phyloP scores from a whole-genome alignment of 2,113 vertebrate genomes.

The Eptatretus burgeri region DNA sequence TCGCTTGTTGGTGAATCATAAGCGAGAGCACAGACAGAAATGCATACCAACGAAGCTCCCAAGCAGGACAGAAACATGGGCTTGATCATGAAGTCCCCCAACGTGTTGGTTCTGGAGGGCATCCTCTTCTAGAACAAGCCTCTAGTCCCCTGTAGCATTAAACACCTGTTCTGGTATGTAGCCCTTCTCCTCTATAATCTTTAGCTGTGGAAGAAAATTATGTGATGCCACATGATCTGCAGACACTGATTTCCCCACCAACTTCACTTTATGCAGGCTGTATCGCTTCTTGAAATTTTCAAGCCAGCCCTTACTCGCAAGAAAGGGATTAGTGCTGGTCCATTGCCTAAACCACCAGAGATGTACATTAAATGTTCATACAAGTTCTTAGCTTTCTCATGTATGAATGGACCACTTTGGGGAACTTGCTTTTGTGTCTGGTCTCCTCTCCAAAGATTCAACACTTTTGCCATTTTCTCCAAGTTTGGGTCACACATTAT shows the following conservation, averaged over 20 bases:
- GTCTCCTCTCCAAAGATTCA: background rate
- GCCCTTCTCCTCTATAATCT: constrained; percentile 4
- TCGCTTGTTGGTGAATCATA: too few species aligned
- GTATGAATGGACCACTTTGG: background rate
- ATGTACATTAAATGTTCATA: background rate
- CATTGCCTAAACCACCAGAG: background rate
- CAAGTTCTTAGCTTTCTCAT: background rate
- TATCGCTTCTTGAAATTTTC: constrained; percentile 1
- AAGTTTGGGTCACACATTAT: background rate
- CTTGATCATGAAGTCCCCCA: constrained; percentile 6
- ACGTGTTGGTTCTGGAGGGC: background rate
- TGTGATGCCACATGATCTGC: background rate
- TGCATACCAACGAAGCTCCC: too few species aligned
- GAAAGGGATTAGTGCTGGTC: constrained; percentile 1
- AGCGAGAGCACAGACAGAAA: too few species aligned
- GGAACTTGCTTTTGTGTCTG: background rate
- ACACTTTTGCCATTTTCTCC: background rate
- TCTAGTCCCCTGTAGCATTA: constrained; percentile 3
- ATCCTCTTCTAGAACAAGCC: constrained; percentile 8
- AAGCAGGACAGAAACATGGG: constrained; percentile 1
- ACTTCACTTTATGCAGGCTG: constrained; percentile 5
- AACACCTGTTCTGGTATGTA: constrained; percentile 8
- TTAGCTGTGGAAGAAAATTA: background rate
- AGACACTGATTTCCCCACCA: background rate
- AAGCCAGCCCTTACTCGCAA: constrained; percentile 7